Percentiles rank a stretch among this genome's conserved stretches.
Conservation (phyloP, 2,113 vertebrate species). For the Rousettus leschenaultii region DNA sequence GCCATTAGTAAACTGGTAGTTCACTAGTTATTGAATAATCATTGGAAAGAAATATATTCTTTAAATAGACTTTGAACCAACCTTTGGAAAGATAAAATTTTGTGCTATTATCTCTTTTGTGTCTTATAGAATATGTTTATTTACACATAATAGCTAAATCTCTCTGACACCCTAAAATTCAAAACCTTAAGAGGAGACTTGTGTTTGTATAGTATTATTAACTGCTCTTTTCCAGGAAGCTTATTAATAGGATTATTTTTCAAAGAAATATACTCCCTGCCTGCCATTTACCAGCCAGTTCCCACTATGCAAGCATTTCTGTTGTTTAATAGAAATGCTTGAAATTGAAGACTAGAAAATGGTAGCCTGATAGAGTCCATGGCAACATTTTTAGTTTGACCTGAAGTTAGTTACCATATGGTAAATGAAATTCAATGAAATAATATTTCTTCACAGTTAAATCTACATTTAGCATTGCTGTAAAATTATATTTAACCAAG, state of each 20-base stretch:
- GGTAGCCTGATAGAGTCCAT: background rate
- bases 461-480: background rate
- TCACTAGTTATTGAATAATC: slow-evolving; percentile 19
- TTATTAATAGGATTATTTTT: slow-evolving; percentile 48
- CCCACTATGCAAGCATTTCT: background rate
- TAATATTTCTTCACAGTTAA: background rate
- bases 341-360: slow-evolving; percentile 22
- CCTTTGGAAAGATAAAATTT: background rate
- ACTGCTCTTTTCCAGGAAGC: background rate
- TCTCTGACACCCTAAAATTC: background rate
- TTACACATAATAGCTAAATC: background rate
- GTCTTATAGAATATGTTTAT: background rate
- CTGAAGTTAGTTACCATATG: background rate
- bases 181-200: background rate
- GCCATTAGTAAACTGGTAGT: background rate
- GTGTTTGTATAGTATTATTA: slow-evolving; percentile 30
- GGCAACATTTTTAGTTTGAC: background rate
- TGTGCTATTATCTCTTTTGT: slow-evolving; percentile 17
- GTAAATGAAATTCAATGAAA: slow-evolving; percentile 10
- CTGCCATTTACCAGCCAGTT: background rate
- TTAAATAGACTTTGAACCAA: slow-evolving; percentile 3
- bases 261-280: background rate
- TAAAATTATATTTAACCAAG: background rate
- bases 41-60: background rate
- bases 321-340: background rate